A percentile compares a stretch with the other conserved stretches of the same genome.
phyloP scores from a whole-genome alignment of 2,797 vertebrate species.

The Lacerta viridis region DNA sequence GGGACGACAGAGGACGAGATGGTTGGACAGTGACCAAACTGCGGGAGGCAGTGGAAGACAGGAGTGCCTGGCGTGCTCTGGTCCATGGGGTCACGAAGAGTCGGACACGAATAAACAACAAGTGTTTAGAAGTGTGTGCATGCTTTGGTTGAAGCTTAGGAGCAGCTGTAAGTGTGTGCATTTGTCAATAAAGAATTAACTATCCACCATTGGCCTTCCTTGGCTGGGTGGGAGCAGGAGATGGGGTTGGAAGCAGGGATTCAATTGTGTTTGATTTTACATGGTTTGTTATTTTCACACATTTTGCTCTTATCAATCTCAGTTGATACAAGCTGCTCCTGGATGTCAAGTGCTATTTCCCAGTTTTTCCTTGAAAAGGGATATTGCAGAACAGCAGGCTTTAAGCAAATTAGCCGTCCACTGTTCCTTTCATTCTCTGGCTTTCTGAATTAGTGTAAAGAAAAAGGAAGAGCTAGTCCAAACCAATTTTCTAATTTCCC shows the following conservation, averaged over 20 bases:
- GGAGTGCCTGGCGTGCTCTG: no score
- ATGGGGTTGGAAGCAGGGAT: neutral
- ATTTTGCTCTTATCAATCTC: conserved; percentile 18
- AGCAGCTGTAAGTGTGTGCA: no score
- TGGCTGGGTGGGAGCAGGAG: no score
- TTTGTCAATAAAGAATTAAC: no score
- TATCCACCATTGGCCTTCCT: no score
- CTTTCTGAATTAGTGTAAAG: conserved; percentile 10
- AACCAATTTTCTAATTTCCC: conserved; percentile 13
- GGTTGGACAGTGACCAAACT: no score
- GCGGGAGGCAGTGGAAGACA: no score
- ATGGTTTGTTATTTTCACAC: neutral
- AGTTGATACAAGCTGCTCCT: conserved; percentile 33
- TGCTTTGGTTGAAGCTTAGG: no score
- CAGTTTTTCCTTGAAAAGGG: conserved; percentile 6
- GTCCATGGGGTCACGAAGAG: no score
- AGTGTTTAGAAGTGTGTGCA: no score
- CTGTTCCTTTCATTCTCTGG: neutral
- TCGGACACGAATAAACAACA: no score
- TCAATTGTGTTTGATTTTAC: conserved; percentile 24
- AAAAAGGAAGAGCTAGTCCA: conserved; percentile 15
- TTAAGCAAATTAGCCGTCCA: conserved; percentile 22
- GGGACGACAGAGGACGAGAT: no score
- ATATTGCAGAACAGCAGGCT: conserved; percentile 14
- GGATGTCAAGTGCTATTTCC: neutral